Evolutionary conservation across 2,888 invertebrate species (phyloP), one percentile per base, ranked within the genome.

Genomic region (Limenitis arthemis): DNA sequence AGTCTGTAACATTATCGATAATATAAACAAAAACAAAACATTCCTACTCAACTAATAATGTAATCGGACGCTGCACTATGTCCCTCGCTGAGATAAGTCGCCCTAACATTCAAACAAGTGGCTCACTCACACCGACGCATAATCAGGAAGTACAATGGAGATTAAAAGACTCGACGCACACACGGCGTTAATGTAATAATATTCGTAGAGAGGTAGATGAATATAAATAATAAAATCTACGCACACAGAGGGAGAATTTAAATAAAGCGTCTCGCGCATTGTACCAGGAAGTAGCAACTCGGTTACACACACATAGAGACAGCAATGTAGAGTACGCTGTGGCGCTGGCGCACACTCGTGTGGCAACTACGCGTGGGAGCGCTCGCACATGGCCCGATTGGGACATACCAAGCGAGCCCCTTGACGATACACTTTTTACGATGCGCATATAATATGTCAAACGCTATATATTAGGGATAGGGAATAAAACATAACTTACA

Each of bases 71-170:
- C 84, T 83, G 83, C 81, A 77, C 84, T 82, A 77, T 77, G 82
- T 81, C 83, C 84, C 85, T 81, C 76, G 67, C 77, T 69, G 79
- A 82, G 84, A 84, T 83, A 84, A 83, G 83, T 80, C 78, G 79
- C 84, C 86, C 85, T 77, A 81, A 74, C 83, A 83, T 82, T 83
- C 83, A 78, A 85, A 85, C 86, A 86, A 85, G 85, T 86, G 85
- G 80, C 79, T 80, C 77, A 84, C 85, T 53, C 85, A 83, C 84
- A 85, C 84, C 40, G 38, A 57, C 65, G 56, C 63, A 70, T 69
- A 69, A 82, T 83, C 82, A 86, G 86, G 86, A 86, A 86, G 85
- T 85, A 85, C 83, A 85, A 85, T 82, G 74, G 78, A 83, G 83
- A 84, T 83, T 82, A 83, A 82, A 77, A 75, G 78, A 77, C 79